Conservation (phyloP, 1,140 invertebrate genomes). For the Acromyrmex echinatior region DNA sequence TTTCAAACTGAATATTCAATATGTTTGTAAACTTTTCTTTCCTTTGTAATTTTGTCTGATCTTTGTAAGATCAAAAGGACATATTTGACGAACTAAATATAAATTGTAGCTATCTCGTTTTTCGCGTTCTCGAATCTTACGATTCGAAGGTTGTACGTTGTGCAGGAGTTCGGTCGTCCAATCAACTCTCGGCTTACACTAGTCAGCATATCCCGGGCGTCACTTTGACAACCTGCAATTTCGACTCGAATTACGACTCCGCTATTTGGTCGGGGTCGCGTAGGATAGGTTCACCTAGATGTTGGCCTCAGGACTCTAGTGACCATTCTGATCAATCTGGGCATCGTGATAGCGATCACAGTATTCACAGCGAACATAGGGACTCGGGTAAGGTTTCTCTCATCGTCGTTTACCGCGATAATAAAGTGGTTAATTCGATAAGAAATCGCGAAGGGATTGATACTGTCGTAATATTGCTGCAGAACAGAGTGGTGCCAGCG, state of each 20-base stretch:
- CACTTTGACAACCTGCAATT: constrained; percentile 84
- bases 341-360: constrained; percentile 83
- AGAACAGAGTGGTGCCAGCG: constrained; percentile 84
- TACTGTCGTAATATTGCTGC: constrained; percentile 39
- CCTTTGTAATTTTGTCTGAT: background rate
- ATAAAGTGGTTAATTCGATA: background rate
- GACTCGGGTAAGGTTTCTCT: constrained; percentile 81
- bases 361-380: constrained; percentile 82
- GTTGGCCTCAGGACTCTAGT: constrained; percentile 83
- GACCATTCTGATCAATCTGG: constrained; percentile 85
- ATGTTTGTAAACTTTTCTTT: constrained; percentile 6
- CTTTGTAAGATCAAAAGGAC: background rate
- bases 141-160: constrained; percentile 53
- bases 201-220: constrained; percentile 85
- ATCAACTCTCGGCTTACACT: constrained; percentile 82
- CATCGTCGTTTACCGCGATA: background rate
- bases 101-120: constrained; percentile 20
- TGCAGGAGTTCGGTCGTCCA: constrained; percentile 82
- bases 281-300: constrained; percentile 79
- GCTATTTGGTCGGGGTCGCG: constrained; percentile 82
- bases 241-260: constrained; percentile 81
- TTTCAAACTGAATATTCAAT: background rate
- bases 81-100: constrained; percentile 2
- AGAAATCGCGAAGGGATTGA: constrained; percentile 10
- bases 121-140: constrained; percentile 2